phyloP scores from a whole-genome alignment of 2,113 vertebrate species.

The Acanthisitta chloris region DNA sequence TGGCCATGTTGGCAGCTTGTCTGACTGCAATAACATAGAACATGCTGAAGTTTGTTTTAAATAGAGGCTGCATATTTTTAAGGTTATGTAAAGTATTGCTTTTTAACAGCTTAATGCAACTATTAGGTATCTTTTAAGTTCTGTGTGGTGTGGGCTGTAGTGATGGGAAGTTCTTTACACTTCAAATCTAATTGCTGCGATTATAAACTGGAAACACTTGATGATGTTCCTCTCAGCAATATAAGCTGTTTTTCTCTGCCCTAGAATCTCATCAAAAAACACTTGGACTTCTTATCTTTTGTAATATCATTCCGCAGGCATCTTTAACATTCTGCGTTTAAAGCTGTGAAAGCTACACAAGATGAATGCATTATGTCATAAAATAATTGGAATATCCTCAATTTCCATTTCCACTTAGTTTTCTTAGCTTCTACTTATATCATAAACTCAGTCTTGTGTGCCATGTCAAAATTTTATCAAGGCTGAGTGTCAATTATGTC shows the following conservation, averaged over 20 bases:
- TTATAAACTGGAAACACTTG: not conserved
- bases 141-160: not conserved
- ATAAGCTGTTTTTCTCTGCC: not conserved
- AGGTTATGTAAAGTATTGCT: not conserved
- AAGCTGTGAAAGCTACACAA: not conserved
- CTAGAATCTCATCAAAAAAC: not conserved
- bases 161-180: not conserved
- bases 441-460: not conserved
- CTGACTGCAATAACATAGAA: slow-evolving; percentile 31
- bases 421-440: not conserved
- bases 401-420: not conserved
- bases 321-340: not conserved
- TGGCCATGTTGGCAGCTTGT: slow-evolving; percentile 42
- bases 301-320: not conserved
- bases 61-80: not conserved
- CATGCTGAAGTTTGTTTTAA: slow-evolving; percentile 11
- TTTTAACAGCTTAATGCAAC: not conserved
- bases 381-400: not conserved
- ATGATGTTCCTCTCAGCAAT: not conserved
- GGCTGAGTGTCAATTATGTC: not conserved
- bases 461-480: not conserved
- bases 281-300: not conserved
- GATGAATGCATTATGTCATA: not conserved
- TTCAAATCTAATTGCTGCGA: not conserved
- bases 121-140: not conserved